phyloP scores from a whole-genome alignment of 1,140 invertebrate genomes.

The Periplaneta americana region DNA sequence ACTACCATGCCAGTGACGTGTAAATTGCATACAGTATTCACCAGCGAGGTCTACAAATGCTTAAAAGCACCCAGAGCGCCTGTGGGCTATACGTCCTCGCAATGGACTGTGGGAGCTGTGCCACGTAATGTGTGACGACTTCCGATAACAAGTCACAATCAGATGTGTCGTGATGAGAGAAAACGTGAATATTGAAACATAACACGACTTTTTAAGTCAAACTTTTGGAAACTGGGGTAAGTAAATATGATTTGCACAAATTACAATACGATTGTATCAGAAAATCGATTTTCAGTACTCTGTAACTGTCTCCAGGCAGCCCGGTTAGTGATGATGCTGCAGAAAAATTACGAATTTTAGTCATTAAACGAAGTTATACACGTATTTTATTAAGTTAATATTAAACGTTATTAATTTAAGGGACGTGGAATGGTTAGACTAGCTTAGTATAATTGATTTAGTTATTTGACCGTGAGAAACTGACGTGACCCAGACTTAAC shows the following conservation, averaged over 20 bases:
- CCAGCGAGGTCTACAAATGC: no score
- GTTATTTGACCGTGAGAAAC: not conserved
- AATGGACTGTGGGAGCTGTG: not conserved
- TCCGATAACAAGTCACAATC: not conserved
- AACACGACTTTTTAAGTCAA: not conserved
- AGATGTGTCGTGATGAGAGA: constrained; percentile 6
- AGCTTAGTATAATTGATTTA: not conserved
- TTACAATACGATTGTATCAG: not conserved
- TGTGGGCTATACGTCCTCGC: not conserved
- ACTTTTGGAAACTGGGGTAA: not conserved
- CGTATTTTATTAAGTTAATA: not conserved
- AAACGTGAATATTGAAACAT: not conserved
- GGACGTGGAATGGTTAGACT: not conserved
- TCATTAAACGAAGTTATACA: not conserved
- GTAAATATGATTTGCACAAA: not conserved
- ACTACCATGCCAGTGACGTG: no score
- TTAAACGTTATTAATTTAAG: not conserved
- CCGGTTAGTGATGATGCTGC: not conserved
- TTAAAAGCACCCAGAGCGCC: no score
- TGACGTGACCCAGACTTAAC: not conserved
- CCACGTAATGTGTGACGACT: constrained; percentile 7
- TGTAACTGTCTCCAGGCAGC: not conserved
- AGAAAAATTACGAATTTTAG: not conserved
- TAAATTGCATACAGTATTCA: no score
- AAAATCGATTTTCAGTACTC: not conserved